These are phyloP conservation scores for Vanessa atalanta DNA, from an alignment of 1,140 invertebrate genomes.

Conservation along the genomic window DNA sequence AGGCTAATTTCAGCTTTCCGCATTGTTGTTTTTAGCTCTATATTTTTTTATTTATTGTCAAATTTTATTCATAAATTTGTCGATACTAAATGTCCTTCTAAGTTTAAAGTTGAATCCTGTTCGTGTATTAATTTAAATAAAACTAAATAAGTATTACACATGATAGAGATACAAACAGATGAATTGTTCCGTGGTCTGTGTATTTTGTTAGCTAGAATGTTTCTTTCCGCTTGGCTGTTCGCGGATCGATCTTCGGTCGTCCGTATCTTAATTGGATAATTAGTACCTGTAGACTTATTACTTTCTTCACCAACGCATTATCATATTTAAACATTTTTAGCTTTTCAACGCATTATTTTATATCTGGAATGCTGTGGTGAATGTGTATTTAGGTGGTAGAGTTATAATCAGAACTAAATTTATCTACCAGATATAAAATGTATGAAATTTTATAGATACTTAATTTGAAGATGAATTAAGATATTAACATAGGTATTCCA, in stretches of 20 bases:
- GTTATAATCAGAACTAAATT: neutral
- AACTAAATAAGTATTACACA: too few species aligned
- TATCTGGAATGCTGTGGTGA: neutral
- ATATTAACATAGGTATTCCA: too few species aligned
- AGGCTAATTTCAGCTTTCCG: too few species aligned
- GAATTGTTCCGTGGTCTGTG: neutral
- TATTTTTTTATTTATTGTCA: too few species aligned
- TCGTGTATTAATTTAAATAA: too few species aligned
- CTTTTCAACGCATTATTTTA: conserved; percentile 12
- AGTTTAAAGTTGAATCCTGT: too few species aligned
- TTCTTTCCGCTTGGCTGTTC: conserved; percentile 39
- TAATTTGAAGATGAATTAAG: too few species aligned
- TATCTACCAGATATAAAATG: too few species aligned
- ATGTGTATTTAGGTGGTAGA: neutral
- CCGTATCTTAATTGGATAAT: conserved; percentile 49
- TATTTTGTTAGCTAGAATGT: conserved; percentile 9
- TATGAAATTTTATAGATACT: too few species aligned
- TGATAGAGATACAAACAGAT: neutral
- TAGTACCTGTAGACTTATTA: conserved; percentile 41
- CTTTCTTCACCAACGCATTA: conserved; percentile 36
- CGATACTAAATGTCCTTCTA: too few species aligned
- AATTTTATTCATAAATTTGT: too few species aligned
- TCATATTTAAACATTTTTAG: conserved; percentile 25
- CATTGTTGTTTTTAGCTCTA: too few species aligned
- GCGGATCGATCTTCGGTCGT: conserved; percentile 28